These are phyloP conservation scores for Cheumatopsyche charites DNA, from an alignment of 1,140 invertebrate genomes.

Conservation along the genomic window DNA sequence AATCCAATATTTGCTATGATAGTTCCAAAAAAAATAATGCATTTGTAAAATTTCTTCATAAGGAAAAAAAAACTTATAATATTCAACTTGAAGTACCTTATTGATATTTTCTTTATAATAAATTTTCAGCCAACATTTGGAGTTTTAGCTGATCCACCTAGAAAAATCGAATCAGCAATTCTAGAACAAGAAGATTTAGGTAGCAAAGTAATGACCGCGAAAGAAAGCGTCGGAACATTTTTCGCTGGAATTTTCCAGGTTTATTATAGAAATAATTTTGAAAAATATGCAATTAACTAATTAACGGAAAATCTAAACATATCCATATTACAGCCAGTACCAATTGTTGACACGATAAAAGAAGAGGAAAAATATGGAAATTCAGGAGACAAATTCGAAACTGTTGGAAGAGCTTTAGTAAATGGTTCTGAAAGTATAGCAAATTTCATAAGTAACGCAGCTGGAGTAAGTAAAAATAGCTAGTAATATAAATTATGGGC, in stretches of 20 bases:
- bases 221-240: slow-evolving; percentile 35
- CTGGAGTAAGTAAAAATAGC: slow-evolving; percentile 33
- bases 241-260: slow-evolving; percentile 43
- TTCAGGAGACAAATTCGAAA: slow-evolving; percentile 64
- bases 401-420: slow-evolving; percentile 64
- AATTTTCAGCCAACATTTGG: slow-evolving; percentile 35
- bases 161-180: slow-evolving; percentile 42
- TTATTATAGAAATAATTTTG: neutral
- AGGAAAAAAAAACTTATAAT: no score
- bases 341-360: slow-evolving; percentile 70
- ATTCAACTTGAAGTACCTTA: no score
- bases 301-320: neutral
- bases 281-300: neutral
- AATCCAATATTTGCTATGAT: no score
- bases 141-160: slow-evolving; percentile 35
- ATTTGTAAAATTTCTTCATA: no score
- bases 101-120: slow-evolving; percentile 1
- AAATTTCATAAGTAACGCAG: slow-evolving; percentile 55
- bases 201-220: slow-evolving; percentile 32
- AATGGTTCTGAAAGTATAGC: slow-evolving; percentile 65
- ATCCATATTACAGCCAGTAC: slow-evolving; percentile 65
- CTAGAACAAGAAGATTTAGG: slow-evolving; percentile 38
- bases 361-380: slow-evolving; percentile 77
- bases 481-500: slow-evolving; percentile 4
- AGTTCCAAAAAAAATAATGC: no score